These are phyloP conservation scores for Coelinius sp. DNA, from an alignment of 2,888 invertebrate genomes.

Conservation along the genomic window DNA sequence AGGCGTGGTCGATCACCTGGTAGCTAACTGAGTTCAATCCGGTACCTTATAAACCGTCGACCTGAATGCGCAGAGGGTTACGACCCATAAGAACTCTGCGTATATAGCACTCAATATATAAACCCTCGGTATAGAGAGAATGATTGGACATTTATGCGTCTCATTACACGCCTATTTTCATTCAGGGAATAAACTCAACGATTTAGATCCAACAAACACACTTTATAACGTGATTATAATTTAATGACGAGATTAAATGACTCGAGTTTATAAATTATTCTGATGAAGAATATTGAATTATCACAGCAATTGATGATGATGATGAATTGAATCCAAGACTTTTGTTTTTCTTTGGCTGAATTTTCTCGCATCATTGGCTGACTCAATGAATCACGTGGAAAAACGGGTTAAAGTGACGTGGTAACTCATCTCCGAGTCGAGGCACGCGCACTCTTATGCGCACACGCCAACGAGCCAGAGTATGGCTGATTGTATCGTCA, in stretches of 20 bases:
- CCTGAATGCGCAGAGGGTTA: conserved; percentile 50
- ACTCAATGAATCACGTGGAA: conserved; percentile 23
- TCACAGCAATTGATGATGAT: no score
- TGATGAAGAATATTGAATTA: no score
- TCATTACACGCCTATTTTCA: conserved; percentile 7
- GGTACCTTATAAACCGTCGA: conserved; percentile 49
- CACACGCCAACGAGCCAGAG: conserved; percentile 51
- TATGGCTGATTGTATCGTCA: conserved; percentile 65
- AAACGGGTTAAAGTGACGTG: neutral
- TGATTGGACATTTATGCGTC: conserved; percentile 20
- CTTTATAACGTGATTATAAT: no score
- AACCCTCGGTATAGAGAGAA: conserved; percentile 7
- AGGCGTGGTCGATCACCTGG: conserved; percentile 69
- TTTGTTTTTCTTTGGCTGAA: no score
- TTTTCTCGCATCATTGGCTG: neutral
- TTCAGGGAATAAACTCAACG: conserved; percentile 26
- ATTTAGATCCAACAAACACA: no score
- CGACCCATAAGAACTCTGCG: conserved; percentile 47
- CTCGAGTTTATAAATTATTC: no score
- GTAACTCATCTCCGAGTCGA: conserved; percentile 50
- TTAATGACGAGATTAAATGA: no score
- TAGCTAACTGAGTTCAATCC: conserved; percentile 61
- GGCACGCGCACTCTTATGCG: conserved; percentile 59
- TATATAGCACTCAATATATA: neutral
- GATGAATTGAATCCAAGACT: no score